These are phyloP conservation scores for Cryptophagus acutangulus DNA, from an alignment of 2,888 invertebrate genomes.

Conservation along the genomic window DNA sequence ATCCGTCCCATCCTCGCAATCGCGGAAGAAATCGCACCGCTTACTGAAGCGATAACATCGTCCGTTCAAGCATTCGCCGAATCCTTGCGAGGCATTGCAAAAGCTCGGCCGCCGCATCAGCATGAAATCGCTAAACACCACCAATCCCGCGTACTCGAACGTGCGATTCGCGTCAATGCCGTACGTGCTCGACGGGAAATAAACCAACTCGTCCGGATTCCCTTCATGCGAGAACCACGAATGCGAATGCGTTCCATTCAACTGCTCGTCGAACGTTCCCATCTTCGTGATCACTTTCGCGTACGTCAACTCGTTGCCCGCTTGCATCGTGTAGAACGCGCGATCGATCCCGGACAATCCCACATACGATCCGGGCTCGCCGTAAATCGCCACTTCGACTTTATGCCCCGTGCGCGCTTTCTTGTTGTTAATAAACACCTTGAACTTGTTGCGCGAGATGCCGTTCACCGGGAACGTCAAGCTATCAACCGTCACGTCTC, in stretches of 20 bases:
- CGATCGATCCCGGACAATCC: constrained; percentile 87
- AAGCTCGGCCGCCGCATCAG: constrained; percentile 61
- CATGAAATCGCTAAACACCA: constrained; percentile 86
- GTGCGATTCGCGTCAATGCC: constrained; percentile 93
- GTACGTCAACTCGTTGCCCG: constrained; percentile 84
- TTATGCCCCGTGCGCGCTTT: constrained; percentile 91
- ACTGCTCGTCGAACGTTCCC: constrained; percentile 80
- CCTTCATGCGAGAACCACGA: constrained; percentile 82
- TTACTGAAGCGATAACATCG: constrained; percentile 69
- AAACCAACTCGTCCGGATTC: constrained; percentile 77
- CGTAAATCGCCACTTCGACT: constrained; percentile 88
- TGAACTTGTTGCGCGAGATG: constrained; percentile 86
- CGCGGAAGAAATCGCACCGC: constrained; percentile 66
- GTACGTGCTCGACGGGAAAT: constrained; percentile 84
- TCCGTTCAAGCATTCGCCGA: constrained; percentile 75
- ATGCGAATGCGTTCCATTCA: constrained; percentile 78
- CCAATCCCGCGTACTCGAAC: constrained; percentile 82
- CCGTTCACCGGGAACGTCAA: constrained; percentile 96
- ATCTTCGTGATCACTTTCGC: constrained; percentile 83
- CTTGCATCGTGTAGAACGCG: constrained; percentile 88
- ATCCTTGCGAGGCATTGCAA: constrained; percentile 71
- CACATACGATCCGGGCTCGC: constrained; percentile 92
- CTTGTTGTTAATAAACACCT: constrained; percentile 82
- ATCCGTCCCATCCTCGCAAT: constrained; percentile 83
- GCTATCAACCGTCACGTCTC: constrained; percentile 85